phyloP scores from a whole-genome alignment of 2,888 invertebrate species.

The Sarcophaga rosellei region DNA sequence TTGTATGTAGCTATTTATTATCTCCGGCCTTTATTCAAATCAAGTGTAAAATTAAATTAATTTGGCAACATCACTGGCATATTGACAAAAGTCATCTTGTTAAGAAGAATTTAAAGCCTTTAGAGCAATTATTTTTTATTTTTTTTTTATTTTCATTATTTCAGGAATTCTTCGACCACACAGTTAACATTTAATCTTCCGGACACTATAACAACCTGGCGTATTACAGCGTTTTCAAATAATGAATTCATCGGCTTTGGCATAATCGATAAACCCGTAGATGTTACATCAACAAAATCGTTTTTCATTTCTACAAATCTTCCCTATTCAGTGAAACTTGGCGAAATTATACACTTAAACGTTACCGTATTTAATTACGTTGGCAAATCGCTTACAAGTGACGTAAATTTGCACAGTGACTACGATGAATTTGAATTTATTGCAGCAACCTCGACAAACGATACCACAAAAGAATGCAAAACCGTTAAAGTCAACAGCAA shows the following conservation, averaged over 20 bases:
- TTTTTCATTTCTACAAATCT: constrained; percentile 89
- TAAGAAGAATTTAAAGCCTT: too few species aligned
- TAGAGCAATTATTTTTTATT: too few species aligned
- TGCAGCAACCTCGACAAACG: constrained; percentile 73
- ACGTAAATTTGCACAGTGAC: constrained; percentile 90
- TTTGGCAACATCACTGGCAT: too few species aligned
- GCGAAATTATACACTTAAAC: constrained; percentile 92
- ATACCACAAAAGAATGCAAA: constrained; percentile 68
- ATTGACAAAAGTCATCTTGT: too few species aligned
- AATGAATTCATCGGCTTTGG: constrained; percentile 88
- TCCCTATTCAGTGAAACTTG: constrained; percentile 88
- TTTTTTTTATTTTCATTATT: background rate
- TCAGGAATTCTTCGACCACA: constrained; percentile 32
- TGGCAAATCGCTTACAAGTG: constrained; percentile 87
- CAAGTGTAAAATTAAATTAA: too few species aligned
- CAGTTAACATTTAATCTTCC: constrained; percentile 83
- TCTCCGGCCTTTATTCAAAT: too few species aligned
- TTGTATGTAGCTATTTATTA: too few species aligned
- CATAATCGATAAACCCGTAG: constrained; percentile 83
- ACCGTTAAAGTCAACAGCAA: constrained; percentile 85
- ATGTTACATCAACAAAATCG: constrained; percentile 87
- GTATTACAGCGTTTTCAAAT: constrained; percentile 89
- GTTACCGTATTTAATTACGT: constrained; percentile 94
- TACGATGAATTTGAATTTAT: constrained; percentile 88
- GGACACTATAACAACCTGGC: constrained; percentile 90